Base-by-base conservation (phyloP, 2,888 invertebrate species). In the Pheosia tremula region DNA sequence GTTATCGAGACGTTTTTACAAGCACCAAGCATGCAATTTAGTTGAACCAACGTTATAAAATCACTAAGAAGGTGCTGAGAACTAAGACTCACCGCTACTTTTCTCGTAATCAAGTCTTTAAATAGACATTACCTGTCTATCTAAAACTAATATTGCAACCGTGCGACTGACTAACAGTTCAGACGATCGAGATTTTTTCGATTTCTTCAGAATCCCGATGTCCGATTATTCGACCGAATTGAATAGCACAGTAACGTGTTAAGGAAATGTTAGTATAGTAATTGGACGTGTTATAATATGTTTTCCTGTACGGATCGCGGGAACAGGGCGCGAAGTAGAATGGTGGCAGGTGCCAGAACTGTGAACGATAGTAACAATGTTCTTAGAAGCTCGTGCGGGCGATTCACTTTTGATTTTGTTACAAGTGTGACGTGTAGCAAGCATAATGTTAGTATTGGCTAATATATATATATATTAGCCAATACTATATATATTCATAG, bases 221-320 rank as follows among this genome's bases (percentile, higher is more conserved):
- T 43, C 55, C 43, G 36, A 58, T 57, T 62, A 67, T 24, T 56
- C 63, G 60, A 58, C 56, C 62, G 66, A 75, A 68, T 74, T 68
- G 13, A 70, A 72, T 72, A 64, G 68, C 62, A 59, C 47, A 62
- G 11, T 59, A 61, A 64, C 63, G 60, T 56, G 56, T 24, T 47
- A 53, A 63, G 49, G 58, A 60, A 66, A 63, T 61, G 61, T 55
- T 60, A 57, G 58, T 63, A 59, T 70, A 69, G 67, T 62, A 69
- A 67, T 72, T 59, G 56, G 64, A 62, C 68, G 69, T 63, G 41
- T 76, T 71, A 62, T 60, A 58, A 43, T 58, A 60, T 66, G 65
- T 83, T 83, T 82, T 80, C 80, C 82, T 77, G 68, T 54, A 63
- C 69, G 68, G 67, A 69, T 82, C 69, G 62, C 69, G 63, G 74